Conservation (phyloP, 2,797 vertebrate species). For the Melanotaenia parkinsoni region DNA sequence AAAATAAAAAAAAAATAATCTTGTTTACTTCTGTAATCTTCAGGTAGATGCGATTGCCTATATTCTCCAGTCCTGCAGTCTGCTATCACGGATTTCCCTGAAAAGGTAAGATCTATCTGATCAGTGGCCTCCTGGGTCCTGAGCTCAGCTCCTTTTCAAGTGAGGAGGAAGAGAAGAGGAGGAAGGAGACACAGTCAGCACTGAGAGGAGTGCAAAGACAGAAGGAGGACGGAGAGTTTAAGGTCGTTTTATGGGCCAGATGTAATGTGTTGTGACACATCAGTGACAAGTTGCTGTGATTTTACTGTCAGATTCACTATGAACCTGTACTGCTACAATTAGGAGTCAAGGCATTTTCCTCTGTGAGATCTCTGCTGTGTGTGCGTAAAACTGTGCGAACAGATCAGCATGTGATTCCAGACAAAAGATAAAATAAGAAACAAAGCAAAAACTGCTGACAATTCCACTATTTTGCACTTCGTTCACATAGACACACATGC, state of each 20-base stretch:
- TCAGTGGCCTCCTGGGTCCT: slow-evolving; percentile 60
- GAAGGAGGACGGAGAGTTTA: slow-evolving; percentile 41
- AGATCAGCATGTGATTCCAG: slow-evolving; percentile 31
- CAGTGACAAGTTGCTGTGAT: slow-evolving; percentile 68
- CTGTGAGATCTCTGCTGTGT: slow-evolving; percentile 19
- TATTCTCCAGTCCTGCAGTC: slow-evolving; percentile 40
- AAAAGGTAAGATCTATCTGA: slow-evolving; percentile 63
- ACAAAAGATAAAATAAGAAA: slow-evolving; percentile 24
- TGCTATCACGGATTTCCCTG: slow-evolving; percentile 61
- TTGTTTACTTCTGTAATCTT: slow-evolving; percentile 33
- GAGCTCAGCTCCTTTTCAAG: slow-evolving; percentile 56
- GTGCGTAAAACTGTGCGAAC: slow-evolving; percentile 24
- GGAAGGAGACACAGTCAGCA: slow-evolving; percentile 24
- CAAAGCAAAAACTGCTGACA: slow-evolving; percentile 2
- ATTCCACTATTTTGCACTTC: slow-evolving; percentile 24
- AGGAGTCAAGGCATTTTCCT: slow-evolving; percentile 37
- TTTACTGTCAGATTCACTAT: slow-evolving; percentile 68
- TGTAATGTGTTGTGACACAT: slow-evolving; percentile 77
- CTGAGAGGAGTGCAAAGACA: slow-evolving; percentile 24
- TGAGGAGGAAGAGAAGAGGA: slow-evolving; percentile 22
- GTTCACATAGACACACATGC: slow-evolving; percentile 1
- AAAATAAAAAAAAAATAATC: slow-evolving; percentile 9
- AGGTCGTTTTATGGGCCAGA: slow-evolving; percentile 68
- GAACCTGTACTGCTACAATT: slow-evolving; percentile 50
- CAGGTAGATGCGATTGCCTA: slow-evolving; percentile 50